Percentiles rank a stretch among this genome's conserved stretches.
Conservation (phyloP, 1,140 invertebrate species). For the Apolygus lucorum region DNA sequence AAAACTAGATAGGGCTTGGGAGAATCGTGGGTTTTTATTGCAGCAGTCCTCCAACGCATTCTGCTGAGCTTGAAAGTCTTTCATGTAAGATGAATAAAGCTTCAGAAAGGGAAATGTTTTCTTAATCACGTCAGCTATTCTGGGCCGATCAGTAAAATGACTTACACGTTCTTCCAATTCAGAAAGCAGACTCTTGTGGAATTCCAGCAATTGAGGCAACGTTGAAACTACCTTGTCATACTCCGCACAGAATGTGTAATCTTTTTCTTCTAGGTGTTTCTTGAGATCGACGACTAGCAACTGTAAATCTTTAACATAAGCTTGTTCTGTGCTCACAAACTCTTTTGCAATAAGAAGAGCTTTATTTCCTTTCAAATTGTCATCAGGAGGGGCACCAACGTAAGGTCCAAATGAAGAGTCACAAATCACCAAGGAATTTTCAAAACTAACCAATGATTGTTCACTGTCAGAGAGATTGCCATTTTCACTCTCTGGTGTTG, state of each 20-base stretch:
- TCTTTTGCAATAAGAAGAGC: slow-evolving; percentile 54
- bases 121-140: slow-evolving; percentile 65
- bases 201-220: slow-evolving; percentile 48
- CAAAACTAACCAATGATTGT: background rate
- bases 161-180: slow-evolving; percentile 54
- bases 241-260: slow-evolving; percentile 40
- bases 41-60: slow-evolving; percentile 52
- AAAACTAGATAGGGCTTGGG: slow-evolving; percentile 53
- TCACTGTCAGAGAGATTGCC: background rate
- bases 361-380: slow-evolving; percentile 39
- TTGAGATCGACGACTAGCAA: slow-evolving; percentile 61
- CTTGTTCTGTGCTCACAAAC: slow-evolving; percentile 57
- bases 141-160: slow-evolving; percentile 49
- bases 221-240: slow-evolving; percentile 50
- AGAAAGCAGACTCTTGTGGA: slow-evolving; percentile 57
- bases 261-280: slow-evolving; percentile 44
- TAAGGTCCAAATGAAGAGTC: background rate
- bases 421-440: background rate
- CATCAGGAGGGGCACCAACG: background rate
- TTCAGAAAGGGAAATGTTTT: slow-evolving; percentile 68
- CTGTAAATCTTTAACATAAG: slow-evolving; percentile 58
- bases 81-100: slow-evolving; percentile 61
- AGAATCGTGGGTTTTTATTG: slow-evolving; percentile 52
- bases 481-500: background rate
- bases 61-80: slow-evolving; percentile 57